These are phyloP conservation scores for Octonoba sinensis DNA, from an alignment of 2,888 invertebrate genomes.

Conservation along the genomic window DNA sequence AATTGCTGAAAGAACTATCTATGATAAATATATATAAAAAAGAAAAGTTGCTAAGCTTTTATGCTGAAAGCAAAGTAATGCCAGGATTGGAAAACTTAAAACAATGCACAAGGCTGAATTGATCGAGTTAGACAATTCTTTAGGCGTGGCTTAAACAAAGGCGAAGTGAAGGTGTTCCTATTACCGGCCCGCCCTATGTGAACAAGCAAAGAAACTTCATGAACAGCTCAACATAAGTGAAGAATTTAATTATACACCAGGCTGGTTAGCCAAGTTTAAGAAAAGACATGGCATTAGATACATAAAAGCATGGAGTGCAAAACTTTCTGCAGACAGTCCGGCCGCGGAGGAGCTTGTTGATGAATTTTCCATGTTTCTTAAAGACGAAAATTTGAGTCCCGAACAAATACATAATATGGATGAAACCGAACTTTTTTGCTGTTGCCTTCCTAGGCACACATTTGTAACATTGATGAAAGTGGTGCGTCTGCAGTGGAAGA, in stretches of 20 bases:
- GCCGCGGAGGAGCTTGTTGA: not conserved
- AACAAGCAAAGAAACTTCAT: constrained; percentile 3
- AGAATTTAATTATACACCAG: not conserved
- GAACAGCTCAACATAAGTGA: not conserved
- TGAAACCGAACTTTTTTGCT: not conserved
- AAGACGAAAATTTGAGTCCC: not conserved
- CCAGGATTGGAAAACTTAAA: too few species aligned
- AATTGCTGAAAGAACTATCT: too few species aligned
- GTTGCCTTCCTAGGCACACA: not conserved
- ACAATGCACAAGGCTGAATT: too few species aligned
- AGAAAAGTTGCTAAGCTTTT: too few species aligned
- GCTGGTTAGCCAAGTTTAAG: not conserved
- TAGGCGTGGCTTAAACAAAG: constrained; percentile 1
- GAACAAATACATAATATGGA: not conserved
- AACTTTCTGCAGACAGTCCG: not conserved
- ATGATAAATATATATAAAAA: too few species aligned
- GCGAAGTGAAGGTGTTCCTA: not conserved
- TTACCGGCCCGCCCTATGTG: not conserved
- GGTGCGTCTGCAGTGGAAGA: not conserved
- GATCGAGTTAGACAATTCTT: too few species aligned
- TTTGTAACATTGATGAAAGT: not conserved
- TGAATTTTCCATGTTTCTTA: not conserved
- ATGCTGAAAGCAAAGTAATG: too few species aligned
- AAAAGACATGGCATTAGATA: constrained; percentile 1
- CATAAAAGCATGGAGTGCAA: not conserved